Conservation (phyloP, 1,140 invertebrate species). For the Ips typographus region DNA sequence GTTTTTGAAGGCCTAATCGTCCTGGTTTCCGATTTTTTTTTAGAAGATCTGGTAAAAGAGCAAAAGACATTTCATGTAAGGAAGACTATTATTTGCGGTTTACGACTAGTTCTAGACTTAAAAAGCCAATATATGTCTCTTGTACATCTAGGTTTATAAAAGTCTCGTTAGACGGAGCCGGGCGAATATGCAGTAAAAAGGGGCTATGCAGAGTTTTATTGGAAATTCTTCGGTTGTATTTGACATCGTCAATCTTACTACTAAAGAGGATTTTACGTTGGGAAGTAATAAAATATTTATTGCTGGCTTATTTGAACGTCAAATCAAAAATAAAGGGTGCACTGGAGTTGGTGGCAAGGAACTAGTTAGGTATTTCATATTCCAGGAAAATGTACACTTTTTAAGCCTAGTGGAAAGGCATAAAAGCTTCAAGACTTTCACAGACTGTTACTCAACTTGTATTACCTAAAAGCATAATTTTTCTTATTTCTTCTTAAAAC, state of each 20-base stretch:
- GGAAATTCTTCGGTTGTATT: conserved; percentile 22
- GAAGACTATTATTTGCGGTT: conserved; percentile 26
- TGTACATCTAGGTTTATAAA: conserved; percentile 24
- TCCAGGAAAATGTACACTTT: too few relatives aligned
- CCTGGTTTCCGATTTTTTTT: background rate
- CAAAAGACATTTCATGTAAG: background rate
- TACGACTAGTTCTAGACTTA: conserved; percentile 24
- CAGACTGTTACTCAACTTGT: conserved; percentile 30
- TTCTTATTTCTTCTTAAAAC: conserved; percentile 22
- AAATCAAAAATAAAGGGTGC: too few relatives aligned
- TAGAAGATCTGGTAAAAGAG: conserved; percentile 2
- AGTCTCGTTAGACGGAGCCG: conserved; percentile 24
- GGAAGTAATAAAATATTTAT: conserved; percentile 17
- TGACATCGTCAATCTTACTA: conserved; percentile 19
- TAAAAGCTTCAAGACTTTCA: conserved; percentile 20
- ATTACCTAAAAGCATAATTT: conserved; percentile 29
- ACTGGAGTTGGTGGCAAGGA: too few relatives aligned
- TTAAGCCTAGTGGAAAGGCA: too few relatives aligned
- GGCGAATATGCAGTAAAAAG: conserved; percentile 9
- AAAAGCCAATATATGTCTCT: conserved; percentile 29
- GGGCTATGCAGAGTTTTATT: conserved; percentile 23
- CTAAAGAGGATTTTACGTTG: conserved; percentile 3
- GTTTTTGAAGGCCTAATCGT: background rate
- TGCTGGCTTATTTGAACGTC: background rate
- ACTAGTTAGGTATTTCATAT: too few relatives aligned